Base-by-base conservation (phyloP, 2,113 vertebrate species). In the Eudorcas thomsonii region DNA sequence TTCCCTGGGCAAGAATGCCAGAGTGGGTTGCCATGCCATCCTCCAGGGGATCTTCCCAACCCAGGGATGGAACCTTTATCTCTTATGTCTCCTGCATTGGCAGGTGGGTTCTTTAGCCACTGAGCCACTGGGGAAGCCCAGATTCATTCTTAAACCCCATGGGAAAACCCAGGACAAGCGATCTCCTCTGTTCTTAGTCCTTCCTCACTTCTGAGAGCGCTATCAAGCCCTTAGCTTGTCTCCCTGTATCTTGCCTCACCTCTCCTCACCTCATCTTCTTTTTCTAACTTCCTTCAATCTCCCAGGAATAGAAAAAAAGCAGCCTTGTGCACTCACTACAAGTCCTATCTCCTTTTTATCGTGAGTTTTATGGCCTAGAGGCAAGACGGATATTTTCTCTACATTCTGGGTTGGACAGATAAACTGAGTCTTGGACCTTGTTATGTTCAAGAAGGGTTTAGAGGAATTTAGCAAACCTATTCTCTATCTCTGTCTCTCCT, bases 391-490 rank as follows among this genome's bases (percentile, higher is more conserved):
- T 45, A 80, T 83, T 78, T 93, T 84, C n/a, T 78, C 10, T 54
- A 78, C 3, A 59, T 21, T 71, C 71, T 52, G 6, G 7, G 2
- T 8, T 45, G 11, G 14, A 4, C 3, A 60, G 71, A 64, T 84
- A 59, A 92, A 10, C 19, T 60, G 60, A 94, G 23, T 92, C 60
- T 23, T 90, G 59, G 82, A 67, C 52, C 39, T 91, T 87, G 36
- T 55, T 74, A n/a, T 59, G 55, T 55, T 92, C 71, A 88, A 93
- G 6, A 88, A 95, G 5, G 21, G 28, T 82, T 71, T 91, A 95
- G 91, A 84, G 43, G 3, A 91, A 96, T 52, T 80, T 67, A 77
- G 16, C n/a, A 82, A 82, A 64, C 45, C 15, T 3, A 25, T 82
- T 85, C 7, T 86, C 28, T 60, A 25, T 62, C 15, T 45, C 60